phyloP scores from a whole-genome alignment of 2,797 vertebrate genomes.

The Anguilla anguilla region DNA sequence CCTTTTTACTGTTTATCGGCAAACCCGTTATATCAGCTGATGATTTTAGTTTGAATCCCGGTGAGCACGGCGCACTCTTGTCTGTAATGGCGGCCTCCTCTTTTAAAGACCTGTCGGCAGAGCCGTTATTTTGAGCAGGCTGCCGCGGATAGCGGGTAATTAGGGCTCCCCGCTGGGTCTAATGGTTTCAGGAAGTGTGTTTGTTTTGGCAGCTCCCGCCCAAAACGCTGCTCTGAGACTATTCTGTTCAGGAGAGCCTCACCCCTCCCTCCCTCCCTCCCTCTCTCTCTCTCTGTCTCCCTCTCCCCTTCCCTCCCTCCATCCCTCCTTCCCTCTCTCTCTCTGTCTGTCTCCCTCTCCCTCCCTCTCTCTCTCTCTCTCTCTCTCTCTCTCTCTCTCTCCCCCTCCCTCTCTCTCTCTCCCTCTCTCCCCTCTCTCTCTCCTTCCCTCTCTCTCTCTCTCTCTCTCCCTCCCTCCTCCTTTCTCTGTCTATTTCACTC shows the following conservation, averaged over 20 bases:
- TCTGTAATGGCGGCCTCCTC: too few species aligned
- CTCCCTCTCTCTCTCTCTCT: neutral
- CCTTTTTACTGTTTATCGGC: neutral
- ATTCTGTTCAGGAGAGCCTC: neutral
- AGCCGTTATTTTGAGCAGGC: neutral
- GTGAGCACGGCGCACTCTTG: neutral
- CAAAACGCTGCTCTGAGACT: neutral
- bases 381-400: neutral
- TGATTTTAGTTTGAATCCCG: neutral
- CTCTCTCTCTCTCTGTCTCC: neutral
- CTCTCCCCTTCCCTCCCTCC: neutral
- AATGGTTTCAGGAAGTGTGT: neutral
- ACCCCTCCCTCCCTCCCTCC: too few species aligned
- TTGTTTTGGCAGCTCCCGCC: conserved; percentile 1
- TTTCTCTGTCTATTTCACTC: neutral
- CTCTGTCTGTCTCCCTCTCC: neutral
- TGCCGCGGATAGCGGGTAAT: neutral
- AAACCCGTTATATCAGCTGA: neutral
- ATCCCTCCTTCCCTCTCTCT: neutral
- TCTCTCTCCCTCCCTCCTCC: neutral
- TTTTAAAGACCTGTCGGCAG: neutral
- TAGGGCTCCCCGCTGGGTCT: neutral
- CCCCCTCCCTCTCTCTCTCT: neutral
- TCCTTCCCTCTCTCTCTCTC: neutral
- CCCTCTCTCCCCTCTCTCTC: too few species aligned